Evolutionary conservation across 1,140 invertebrate genomes (phyloP).

Genomic region (Diachasma alloeum): DNA sequence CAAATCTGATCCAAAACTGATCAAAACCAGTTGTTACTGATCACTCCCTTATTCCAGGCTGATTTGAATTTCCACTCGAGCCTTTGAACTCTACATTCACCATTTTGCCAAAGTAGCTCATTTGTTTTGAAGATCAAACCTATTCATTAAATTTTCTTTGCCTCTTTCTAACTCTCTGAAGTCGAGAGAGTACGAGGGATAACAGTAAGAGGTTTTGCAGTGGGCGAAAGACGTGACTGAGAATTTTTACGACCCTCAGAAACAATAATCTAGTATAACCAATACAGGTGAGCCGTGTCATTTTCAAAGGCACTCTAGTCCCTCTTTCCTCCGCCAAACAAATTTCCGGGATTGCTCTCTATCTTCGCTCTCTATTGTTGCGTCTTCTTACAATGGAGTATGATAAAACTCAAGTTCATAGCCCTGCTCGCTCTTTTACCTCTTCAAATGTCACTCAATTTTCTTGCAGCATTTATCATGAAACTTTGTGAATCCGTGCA

Average conservation of each 20-base stretch:
- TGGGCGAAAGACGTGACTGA: neutral
- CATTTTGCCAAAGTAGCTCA: too few relatives aligned
- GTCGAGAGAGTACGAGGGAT: neutral
- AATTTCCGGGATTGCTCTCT: neutral
- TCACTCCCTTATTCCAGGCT: too few relatives aligned
- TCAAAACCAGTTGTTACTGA: too few relatives aligned
- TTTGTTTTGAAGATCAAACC: too few relatives aligned
- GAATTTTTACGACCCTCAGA: neutral
- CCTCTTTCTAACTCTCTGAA: too few relatives aligned
- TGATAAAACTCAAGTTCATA: neutral
- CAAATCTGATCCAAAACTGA: too few relatives aligned
- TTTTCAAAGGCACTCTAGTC: constrained; percentile 55
- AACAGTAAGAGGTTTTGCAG: neutral
- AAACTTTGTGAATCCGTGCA: neutral
- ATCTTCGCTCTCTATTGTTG: neutral
- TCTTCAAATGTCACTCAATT: neutral
- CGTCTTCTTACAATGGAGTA: neutral
- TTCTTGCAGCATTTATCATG: neutral
- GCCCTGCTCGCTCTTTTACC: neutral
- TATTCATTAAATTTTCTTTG: too few relatives aligned
- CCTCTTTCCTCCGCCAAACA: neutral
- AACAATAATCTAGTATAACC: neutral
- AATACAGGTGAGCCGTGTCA: constrained; percentile 56
- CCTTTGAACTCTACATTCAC: too few relatives aligned
- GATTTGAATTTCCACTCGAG: too few relatives aligned